These are phyloP conservation scores for Chymomyza caudatula DNA, from an alignment of 2,888 invertebrate genomes.

Conservation along the genomic window DNA sequence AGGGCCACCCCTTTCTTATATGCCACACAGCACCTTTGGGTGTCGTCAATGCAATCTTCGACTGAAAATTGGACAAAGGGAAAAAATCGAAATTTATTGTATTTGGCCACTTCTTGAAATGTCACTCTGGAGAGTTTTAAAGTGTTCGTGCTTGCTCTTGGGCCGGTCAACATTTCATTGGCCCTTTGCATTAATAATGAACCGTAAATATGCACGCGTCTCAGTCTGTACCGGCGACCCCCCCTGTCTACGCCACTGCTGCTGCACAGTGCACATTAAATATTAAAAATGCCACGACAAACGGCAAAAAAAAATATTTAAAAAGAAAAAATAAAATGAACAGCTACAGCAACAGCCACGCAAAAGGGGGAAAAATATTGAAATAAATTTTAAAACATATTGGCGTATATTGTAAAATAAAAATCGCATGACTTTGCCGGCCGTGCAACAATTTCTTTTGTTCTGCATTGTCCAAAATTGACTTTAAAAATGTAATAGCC, in stretches of 20 bases:
- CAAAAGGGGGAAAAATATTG: conserved; percentile 2
- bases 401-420: background rate
- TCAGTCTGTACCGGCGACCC: conserved; percentile 2
- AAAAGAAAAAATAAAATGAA: conserved; percentile 5
- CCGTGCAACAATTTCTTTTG: conserved; percentile 20
- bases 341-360: background rate
- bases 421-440: background rate
- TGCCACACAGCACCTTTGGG: conserved; percentile 20
- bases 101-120: conserved; percentile 75
- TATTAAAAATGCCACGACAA: conserved; percentile 65
- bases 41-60: conserved; percentile 45
- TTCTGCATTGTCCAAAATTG: conserved; percentile 44
- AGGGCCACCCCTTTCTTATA: conserved; percentile 27
- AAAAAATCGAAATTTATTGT: conserved; percentile 73
- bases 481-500: conserved; percentile 59
- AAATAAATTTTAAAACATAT: conserved; percentile 14
- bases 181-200: conserved; percentile 63
- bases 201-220: conserved; percentile 46
- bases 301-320: conserved; percentile 30
- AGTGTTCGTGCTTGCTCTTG: conserved; percentile 21
- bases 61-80: conserved; percentile 31
- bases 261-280: conserved; percentile 46
- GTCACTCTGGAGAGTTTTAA: conserved; percentile 76
- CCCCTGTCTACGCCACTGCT: background rate
- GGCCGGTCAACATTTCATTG: conserved; percentile 38